These are phyloP conservation scores for Reticulitermes speratus DNA, from an alignment of 1,140 invertebrate species.

Conservation along the genomic window DNA sequence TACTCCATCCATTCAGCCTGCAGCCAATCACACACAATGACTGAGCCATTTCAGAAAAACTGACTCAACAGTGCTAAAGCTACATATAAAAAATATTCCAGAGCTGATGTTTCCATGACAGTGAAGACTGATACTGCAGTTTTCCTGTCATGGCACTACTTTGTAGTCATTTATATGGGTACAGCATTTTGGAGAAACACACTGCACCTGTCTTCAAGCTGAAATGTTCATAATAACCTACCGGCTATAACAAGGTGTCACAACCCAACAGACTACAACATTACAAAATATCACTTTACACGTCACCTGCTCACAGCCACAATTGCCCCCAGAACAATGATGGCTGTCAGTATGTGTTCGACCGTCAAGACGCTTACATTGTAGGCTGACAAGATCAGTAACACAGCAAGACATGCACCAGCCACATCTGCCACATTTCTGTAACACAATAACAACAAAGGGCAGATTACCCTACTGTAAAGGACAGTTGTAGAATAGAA, in stretches of 20 bases:
- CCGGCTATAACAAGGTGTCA: not conserved
- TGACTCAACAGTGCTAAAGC: too few species aligned
- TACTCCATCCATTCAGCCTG: too few species aligned
- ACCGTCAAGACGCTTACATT: constrained; percentile 93
- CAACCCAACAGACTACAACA: constrained; percentile 22
- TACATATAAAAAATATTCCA: too few species aligned
- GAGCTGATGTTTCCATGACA: too few species aligned
- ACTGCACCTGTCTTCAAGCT: not conserved
- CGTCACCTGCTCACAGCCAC: constrained; percentile 60
- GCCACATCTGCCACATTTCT: constrained; percentile 81
- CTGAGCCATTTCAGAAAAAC: too few species aligned
- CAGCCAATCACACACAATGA: too few species aligned
- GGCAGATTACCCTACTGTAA: too few species aligned
- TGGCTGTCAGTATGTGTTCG: constrained; percentile 85
- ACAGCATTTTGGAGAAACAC: too few species aligned
- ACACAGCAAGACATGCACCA: constrained; percentile 79
- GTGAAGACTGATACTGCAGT: too few species aligned
- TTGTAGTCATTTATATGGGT: too few species aligned
- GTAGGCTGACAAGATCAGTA: constrained; percentile 81
- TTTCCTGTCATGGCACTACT: too few species aligned
- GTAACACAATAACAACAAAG: constrained; percentile 39
- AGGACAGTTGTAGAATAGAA: too few species aligned
- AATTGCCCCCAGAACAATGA: constrained; percentile 75
- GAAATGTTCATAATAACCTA: constrained; percentile 31
- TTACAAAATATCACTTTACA: not conserved